Percentiles rank a stretch among this genome's conserved stretches.
These are phyloP conservation scores for Lottia scabra DNA, from an alignment of 2,888 invertebrate species.

Conservation along the genomic window DNA sequence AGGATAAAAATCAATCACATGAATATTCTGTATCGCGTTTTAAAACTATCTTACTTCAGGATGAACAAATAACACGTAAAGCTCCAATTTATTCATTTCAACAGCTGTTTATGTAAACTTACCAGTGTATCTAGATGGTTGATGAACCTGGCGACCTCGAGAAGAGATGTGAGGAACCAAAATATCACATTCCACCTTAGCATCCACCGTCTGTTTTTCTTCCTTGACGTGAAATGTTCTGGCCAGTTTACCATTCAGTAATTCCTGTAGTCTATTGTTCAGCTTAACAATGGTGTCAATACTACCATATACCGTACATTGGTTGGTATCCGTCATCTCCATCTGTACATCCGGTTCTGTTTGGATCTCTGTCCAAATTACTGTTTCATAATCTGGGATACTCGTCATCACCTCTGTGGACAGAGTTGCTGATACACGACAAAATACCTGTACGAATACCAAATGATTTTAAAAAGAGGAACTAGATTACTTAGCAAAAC, in stretches of 20 bases:
- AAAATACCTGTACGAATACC: constrained; percentile 38
- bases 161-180: constrained; percentile 34
- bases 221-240: background rate
- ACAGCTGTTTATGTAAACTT: background rate
- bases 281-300: constrained; percentile 7
- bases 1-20: too few species aligned
- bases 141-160: constrained; percentile 26
- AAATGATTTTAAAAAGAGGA: too few species aligned
- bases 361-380: constrained; percentile 30
- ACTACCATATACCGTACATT: constrained; percentile 10
- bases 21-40: too few species aligned
- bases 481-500: too few species aligned
- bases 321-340: constrained; percentile 2
- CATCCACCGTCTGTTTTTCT: background rate
- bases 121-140: constrained; percentile 13
- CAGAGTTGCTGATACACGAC: constrained; percentile 40
- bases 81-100: too few species aligned
- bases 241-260: background rate
- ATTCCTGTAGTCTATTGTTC: constrained; percentile 10
- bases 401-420: constrained; percentile 33
- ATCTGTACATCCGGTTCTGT: constrained; percentile 12
- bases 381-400: constrained; percentile 37
- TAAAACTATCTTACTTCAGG: too few species aligned
- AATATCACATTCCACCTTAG: constrained; percentile 22
- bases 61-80: too few species aligned